These are phyloP conservation scores for Microtus oregoni DNA, from an alignment of 2,113 vertebrate species.

Conservation along the genomic window DNA sequence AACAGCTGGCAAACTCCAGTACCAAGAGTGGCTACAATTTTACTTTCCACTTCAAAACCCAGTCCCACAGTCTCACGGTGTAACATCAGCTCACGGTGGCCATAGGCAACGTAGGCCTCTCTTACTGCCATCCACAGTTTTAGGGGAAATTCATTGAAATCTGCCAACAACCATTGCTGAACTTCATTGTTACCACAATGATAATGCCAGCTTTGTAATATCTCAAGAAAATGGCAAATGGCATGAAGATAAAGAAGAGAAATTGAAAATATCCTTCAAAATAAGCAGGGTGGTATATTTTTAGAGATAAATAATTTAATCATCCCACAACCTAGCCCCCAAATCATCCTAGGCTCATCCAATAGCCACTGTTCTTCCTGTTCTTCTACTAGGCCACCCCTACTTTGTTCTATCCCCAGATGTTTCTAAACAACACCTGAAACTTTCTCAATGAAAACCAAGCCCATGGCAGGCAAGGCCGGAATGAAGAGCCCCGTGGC, in stretches of 20 bases:
- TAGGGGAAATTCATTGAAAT: slow-evolving; percentile 26
- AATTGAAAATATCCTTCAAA: background rate
- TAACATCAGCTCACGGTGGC: background rate
- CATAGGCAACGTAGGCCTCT: background rate
- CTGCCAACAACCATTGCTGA: background rate
- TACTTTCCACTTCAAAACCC: background rate
- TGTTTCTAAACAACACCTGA: background rate
- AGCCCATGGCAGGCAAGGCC: background rate
- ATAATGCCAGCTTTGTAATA: background rate
- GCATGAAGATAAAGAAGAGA: background rate
- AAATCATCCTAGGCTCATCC: background rate
- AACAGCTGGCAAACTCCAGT: slow-evolving; percentile 43
- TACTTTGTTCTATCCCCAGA: background rate
- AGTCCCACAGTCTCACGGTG: background rate
- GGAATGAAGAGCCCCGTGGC: background rate
- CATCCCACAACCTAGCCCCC: background rate
- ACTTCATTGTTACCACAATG: background rate
- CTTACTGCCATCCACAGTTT: background rate
- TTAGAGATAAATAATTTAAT: background rate
- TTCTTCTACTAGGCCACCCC: background rate
- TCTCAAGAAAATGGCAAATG: slow-evolving; percentile 36
- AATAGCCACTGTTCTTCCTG: background rate
- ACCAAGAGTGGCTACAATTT: slow-evolving; percentile 12
- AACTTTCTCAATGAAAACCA: background rate
- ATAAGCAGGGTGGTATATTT: background rate